These are phyloP conservation scores for Bedellia somnulentella DNA, from an alignment of 2,888 invertebrate genomes.

Conservation along the genomic window DNA sequence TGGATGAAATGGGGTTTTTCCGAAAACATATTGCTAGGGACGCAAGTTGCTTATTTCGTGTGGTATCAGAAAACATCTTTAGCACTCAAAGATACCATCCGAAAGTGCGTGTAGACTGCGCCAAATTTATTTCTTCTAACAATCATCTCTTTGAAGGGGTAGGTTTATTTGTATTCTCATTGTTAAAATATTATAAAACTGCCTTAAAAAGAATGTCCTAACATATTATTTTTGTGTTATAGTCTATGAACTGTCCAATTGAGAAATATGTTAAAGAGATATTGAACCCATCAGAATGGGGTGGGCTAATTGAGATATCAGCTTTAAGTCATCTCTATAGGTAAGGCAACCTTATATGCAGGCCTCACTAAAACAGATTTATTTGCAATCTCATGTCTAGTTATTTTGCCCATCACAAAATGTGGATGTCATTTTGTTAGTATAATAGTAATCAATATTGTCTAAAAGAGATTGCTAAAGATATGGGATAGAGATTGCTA, in stretches of 20 bases:
- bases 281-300: conserved; percentile 70
- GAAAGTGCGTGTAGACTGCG: conserved; percentile 72
- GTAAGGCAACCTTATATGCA: conserved; percentile 38
- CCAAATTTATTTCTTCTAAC: conserved; percentile 70
- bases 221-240: conserved; percentile 34
- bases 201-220: no score
- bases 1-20: conserved; percentile 78
- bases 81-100: conserved; percentile 72
- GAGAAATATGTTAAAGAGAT: conserved; percentile 71
- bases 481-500: no score
- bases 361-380: no score
- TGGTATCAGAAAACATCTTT: conserved; percentile 82
- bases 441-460: no score
- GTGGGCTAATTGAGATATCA: conserved; percentile 68
- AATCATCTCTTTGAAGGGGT: conserved; percentile 67
- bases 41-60: conserved; percentile 85
- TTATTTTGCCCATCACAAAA: background rate
- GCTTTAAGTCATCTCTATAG: conserved; percentile 72
- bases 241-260: conserved; percentile 65
- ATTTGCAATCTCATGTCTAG: no score
- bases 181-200: no score
- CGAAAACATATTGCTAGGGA: conserved; percentile 88
- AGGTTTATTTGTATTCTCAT: conserved; percentile 14
- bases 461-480: no score
- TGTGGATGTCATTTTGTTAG: background rate